Percentiles rank a stretch among this genome's conserved stretches.
Evolutionary conservation across 1,140 invertebrate genomes (phyloP).

Genomic region (Archegozetes longisetosus): DNA sequence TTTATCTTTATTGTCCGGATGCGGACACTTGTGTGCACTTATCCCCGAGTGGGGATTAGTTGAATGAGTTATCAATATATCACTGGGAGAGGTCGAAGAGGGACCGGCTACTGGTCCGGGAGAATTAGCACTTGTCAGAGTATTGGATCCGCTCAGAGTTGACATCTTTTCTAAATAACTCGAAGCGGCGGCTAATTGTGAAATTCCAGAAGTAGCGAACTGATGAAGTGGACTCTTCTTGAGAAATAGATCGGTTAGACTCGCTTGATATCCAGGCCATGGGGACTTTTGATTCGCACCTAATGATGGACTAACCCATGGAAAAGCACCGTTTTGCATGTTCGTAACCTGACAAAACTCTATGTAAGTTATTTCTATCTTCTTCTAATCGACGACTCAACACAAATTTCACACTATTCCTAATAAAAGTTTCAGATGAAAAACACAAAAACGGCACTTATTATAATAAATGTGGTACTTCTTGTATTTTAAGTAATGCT

Average conservation of each 20-base stretch:
- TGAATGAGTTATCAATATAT: neutral
- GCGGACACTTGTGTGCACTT: constrained; percentile 18
- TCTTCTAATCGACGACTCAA: too few species aligned
- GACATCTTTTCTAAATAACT: constrained; percentile 23
- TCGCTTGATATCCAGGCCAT: constrained; percentile 22
- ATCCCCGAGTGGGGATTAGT: neutral
- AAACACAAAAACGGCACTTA: too few species aligned
- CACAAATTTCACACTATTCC: too few species aligned
- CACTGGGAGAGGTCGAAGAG: neutral
- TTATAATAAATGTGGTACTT: too few species aligned
- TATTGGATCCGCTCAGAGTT: constrained; percentile 1
- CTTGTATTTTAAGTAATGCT: too few species aligned
- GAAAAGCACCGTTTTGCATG: constrained; percentile 22
- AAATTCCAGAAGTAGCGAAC: constrained; percentile 20
- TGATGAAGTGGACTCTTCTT: constrained; percentile 21
- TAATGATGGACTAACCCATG: constrained; percentile 19
- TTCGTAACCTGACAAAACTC: neutral
- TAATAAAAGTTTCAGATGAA: too few species aligned
- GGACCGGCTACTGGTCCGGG: neutral
- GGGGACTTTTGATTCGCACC: constrained; percentile 16
- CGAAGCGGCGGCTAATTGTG: constrained; percentile 22
- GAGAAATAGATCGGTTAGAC: constrained; percentile 22
- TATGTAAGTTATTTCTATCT: too few species aligned
- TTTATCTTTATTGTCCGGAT: constrained; percentile 20
- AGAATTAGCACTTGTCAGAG: constrained; percentile 1